phyloP scores from a whole-genome alignment of 2,797 vertebrate species.

The Phaenicophaeus curvirostris region DNA sequence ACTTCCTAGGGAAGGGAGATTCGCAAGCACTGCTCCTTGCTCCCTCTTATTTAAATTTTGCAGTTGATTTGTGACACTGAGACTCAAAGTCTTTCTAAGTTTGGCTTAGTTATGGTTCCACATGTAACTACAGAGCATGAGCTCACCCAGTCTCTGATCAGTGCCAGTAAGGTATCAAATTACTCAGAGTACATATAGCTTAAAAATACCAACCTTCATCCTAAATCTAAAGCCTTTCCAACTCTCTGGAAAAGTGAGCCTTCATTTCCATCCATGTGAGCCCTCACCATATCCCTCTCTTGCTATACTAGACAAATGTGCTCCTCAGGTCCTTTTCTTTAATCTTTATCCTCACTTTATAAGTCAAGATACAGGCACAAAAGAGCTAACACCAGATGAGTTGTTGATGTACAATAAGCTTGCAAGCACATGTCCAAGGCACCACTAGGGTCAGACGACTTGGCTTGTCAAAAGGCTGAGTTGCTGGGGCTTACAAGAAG shows the following conservation, averaged over 20 bases:
- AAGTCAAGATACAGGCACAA: background rate
- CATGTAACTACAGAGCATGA: background rate
- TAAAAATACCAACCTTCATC: background rate
- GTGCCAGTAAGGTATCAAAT: background rate
- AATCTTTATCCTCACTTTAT: background rate
- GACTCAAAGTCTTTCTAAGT: background rate
- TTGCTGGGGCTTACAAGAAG: background rate
- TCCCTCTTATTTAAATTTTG: background rate
- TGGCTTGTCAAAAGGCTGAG: background rate
- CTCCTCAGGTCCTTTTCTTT: background rate
- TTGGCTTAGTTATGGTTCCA: background rate
- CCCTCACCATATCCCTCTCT: background rate
- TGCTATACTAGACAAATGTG: background rate
- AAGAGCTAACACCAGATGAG: background rate
- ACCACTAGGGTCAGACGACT: background rate
- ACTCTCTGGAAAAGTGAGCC: background rate
- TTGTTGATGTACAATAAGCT: background rate
- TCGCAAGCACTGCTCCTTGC: background rate
- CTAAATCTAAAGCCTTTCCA: background rate
- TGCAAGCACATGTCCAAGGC: background rate
- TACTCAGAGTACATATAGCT: background rate
- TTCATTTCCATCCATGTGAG: background rate
- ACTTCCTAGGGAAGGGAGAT: background rate
- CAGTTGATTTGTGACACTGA: background rate
- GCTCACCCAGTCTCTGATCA: background rate